Evolutionary conservation across 2,888 invertebrate genomes (phyloP).

Genomic region (Rhagium mordax): DNA sequence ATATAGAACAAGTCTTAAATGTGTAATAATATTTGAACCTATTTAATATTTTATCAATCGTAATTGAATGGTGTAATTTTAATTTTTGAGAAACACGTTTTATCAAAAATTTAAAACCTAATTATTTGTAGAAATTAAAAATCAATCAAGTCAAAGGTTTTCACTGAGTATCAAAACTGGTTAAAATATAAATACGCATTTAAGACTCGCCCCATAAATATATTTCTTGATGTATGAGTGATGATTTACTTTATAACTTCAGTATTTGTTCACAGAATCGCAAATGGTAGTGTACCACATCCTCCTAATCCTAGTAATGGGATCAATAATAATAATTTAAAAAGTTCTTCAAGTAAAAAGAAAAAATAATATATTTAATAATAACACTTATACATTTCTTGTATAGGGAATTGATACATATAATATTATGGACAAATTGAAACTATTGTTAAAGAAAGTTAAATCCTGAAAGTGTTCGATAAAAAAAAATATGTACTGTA

Average conservation of each 20-base stretch:
- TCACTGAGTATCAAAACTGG: too few species aligned
- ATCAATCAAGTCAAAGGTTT: too few species aligned
- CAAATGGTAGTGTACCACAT: constrained; percentile 66
- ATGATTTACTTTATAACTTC: background rate
- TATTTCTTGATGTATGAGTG: constrained; percentile 5
- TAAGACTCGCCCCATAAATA: too few species aligned
- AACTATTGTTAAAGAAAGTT: constrained; percentile 5
- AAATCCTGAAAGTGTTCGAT: constrained; percentile 22
- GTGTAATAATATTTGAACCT: too few species aligned
- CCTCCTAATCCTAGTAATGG: constrained; percentile 54
- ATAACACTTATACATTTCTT: background rate
- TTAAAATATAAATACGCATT: too few species aligned
- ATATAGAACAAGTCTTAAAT: too few species aligned
- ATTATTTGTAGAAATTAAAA: too few species aligned
- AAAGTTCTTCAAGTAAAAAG: constrained; percentile 59
- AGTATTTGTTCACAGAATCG: constrained; percentile 58
- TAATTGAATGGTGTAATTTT: too few species aligned
- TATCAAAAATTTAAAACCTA: too few species aligned
- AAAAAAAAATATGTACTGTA: constrained; percentile 5
- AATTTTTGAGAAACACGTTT: too few species aligned
- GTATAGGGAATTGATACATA: background rate
- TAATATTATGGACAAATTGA: background rate
- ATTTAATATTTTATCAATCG: too few species aligned
- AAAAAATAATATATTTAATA: constrained; percentile 56
- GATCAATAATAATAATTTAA: constrained; percentile 51